Evolutionary conservation across 2,888 invertebrate species (phyloP).

Genomic region (Epistrophe grossulariae): DNA sequence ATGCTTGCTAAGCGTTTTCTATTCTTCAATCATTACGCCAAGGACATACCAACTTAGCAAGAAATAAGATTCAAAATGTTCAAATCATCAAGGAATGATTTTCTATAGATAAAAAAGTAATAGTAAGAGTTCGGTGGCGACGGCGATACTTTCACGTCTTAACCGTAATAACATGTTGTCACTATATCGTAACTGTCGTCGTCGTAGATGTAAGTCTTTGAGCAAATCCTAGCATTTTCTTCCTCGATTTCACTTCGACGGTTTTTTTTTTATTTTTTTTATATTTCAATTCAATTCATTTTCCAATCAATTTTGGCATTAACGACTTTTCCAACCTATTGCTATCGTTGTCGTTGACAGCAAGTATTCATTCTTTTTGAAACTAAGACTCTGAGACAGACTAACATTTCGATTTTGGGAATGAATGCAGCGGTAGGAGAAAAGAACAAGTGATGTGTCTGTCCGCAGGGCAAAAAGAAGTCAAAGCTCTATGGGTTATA

Average conservation of each 20-base stretch:
- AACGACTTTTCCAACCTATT: conserved; percentile 72
- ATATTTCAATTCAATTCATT: conserved; percentile 74
- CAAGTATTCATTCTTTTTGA: conserved; percentile 60
- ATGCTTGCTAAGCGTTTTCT: conserved; percentile 27
- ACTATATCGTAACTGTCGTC: conserved; percentile 35
- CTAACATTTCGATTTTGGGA: conserved; percentile 27
- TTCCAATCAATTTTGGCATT: conserved; percentile 73
- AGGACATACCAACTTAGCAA: conserved; percentile 23
- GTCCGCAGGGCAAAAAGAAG: conserved; percentile 52
- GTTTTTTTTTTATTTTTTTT: conserved; percentile 26
- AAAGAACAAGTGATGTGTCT: conserved; percentile 54
- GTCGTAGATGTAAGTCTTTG: neutral
- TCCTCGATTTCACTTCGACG: conserved; percentile 38
- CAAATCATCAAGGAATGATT: conserved; percentile 60
- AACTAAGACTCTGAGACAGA: conserved; percentile 13
- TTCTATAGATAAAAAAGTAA: conserved; percentile 78
- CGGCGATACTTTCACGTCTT: conserved; percentile 77
- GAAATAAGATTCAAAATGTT: conserved; percentile 30
- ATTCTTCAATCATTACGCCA: conserved; percentile 49
- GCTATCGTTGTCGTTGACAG: conserved; percentile 73
- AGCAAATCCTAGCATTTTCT: conserved; percentile 60
- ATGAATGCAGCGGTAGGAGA: neutral
- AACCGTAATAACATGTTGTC: conserved; percentile 38
- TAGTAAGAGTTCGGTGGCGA: conserved; percentile 52
- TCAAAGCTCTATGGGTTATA: conserved; percentile 54